These are phyloP conservation scores for Sander lucioperca DNA, from an alignment of 2,113 vertebrate genomes.

Conservation along the genomic window DNA sequence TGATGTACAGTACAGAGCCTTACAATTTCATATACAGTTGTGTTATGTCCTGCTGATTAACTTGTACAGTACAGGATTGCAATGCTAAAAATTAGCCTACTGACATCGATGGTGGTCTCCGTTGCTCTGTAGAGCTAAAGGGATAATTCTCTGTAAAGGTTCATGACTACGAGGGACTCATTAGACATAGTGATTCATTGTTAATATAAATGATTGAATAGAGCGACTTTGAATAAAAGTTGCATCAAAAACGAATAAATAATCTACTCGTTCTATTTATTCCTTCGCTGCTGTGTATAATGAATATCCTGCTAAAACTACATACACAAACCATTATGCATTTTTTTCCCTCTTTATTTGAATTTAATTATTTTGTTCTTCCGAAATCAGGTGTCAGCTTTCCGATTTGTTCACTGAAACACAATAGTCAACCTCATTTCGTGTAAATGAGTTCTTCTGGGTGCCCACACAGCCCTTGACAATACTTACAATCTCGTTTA, in stretches of 20 bases:
- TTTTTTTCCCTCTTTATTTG: constrained; percentile 15
- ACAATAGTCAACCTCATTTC: constrained; percentile 57
- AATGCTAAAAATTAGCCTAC: neutral
- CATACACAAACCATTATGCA: constrained; percentile 11
- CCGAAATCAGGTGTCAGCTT: constrained; percentile 44
- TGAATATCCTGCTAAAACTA: constrained; percentile 15
- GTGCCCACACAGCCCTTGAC: constrained; percentile 49
- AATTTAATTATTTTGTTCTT: constrained; percentile 32
- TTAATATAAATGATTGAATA: constrained; percentile 5
- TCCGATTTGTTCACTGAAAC: constrained; percentile 42
- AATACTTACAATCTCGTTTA: constrained; percentile 66
- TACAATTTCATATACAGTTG: neutral
- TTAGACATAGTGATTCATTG: neutral
- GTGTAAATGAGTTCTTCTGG: constrained; percentile 61
- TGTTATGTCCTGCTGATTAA: neutral
- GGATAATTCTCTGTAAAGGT: neutral
- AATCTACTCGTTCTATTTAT: neutral
- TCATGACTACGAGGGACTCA: neutral
- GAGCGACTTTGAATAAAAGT: constrained; percentile 13
- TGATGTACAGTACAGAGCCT: neutral
- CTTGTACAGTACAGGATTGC: neutral
- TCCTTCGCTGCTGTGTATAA: neutral
- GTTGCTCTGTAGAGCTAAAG: neutral
- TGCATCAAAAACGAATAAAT: neutral
- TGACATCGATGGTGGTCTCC: neutral